phyloP scores from a whole-genome alignment of 1,140 invertebrate species.

The Brachionus rotundiformis region DNA sequence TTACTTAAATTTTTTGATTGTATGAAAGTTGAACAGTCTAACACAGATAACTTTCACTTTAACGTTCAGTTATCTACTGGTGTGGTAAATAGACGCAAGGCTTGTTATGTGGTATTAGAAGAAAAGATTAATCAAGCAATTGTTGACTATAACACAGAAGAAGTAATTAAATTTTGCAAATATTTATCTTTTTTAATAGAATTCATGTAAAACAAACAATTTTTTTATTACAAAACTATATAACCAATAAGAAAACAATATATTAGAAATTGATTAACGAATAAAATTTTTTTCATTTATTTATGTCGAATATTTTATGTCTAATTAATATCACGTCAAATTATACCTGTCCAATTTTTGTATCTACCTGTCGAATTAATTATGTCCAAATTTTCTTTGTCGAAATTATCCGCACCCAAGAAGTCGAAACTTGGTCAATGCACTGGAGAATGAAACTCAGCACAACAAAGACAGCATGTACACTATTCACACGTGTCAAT shows the following conservation, averaged over 20 bases:
- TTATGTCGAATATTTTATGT: too few relatives aligned
- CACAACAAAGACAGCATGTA: background rate
- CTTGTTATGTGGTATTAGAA: background rate
- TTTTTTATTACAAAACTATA: too few relatives aligned
- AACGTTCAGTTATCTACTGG: background rate
- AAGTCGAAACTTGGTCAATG: background rate
- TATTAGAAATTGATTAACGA: too few relatives aligned
- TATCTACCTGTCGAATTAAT: too few relatives aligned
- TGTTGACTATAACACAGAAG: background rate
- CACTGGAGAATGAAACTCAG: background rate
- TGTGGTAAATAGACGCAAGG: background rate
- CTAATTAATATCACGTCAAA: too few relatives aligned
- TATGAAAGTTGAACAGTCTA: background rate
- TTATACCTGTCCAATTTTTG: too few relatives aligned
- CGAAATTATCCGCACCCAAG: background rate
- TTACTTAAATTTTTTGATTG: background rate
- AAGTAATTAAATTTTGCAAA: background rate
- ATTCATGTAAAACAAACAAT: too few relatives aligned
- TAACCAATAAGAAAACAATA: too few relatives aligned
- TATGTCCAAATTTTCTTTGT: too few relatives aligned
- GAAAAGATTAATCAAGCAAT: background rate
- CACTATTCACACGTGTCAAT: too few relatives aligned
- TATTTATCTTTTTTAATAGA: background rate
- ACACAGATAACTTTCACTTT: background rate
- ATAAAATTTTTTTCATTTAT: too few relatives aligned